Evolutionary conservation across 2,888 invertebrate genomes (phyloP).

Genomic region (Steromphala cineraria): DNA sequence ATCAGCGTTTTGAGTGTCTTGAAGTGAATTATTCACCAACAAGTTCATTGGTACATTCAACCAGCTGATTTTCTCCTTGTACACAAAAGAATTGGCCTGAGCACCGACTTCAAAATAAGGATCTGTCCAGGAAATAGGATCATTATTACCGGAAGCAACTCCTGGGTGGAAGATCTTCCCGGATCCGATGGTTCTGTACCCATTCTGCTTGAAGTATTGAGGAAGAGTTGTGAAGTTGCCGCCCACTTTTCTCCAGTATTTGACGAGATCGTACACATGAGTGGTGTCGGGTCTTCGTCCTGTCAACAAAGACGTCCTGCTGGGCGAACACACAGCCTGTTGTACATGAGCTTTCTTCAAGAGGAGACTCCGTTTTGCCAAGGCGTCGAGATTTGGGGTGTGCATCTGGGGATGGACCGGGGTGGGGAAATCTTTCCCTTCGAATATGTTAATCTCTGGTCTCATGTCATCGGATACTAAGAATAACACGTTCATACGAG

Average conservation of each 20-base stretch:
- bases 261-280: constrained; percentile 40
- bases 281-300: constrained; percentile 49
- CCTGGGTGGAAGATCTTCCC: constrained; percentile 67
- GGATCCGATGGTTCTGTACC: constrained; percentile 38
- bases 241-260: constrained; percentile 40
- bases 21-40: constrained; percentile 79
- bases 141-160: constrained; percentile 81
- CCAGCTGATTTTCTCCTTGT: neutral
- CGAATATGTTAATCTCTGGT: constrained; percentile 38
- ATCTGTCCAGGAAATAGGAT: constrained; percentile 40
- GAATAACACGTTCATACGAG: constrained; percentile 82
- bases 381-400: constrained; percentile 37
- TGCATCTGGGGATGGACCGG: constrained; percentile 26
- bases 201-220: constrained; percentile 47
- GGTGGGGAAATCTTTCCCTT: constrained; percentile 24
- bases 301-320: constrained; percentile 36
- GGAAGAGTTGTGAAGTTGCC: constrained; percentile 50
- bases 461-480: constrained; percentile 41
- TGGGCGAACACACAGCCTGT: constrained; percentile 30
- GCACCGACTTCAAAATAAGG: neutral
- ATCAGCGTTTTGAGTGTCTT: constrained; percentile 37
- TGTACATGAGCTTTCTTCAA: constrained; percentile 37
- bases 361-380: constrained; percentile 34
- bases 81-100: neutral
- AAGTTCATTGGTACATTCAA: constrained; percentile 45